phyloP scores from a whole-genome alignment of 2,888 invertebrate species.

The Lochmaea crataegi region DNA sequence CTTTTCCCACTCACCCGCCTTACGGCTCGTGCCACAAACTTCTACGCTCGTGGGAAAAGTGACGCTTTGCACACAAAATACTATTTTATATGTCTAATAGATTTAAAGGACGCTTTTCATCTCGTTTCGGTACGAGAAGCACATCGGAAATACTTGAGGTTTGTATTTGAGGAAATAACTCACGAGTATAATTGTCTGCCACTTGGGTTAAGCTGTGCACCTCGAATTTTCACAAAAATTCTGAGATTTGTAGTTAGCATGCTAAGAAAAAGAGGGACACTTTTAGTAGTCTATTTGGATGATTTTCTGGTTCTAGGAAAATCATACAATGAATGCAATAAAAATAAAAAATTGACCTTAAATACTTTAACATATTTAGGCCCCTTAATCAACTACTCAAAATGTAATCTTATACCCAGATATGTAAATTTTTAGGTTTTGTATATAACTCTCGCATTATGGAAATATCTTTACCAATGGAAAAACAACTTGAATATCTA shows the following conservation, averaged over 20 bases:
- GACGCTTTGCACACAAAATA: too few relatives aligned
- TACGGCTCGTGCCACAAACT: too few relatives aligned
- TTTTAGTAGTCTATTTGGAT: constrained; percentile 44
- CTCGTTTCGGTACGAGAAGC: constrained; percentile 43
- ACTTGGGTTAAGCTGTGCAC: constrained; percentile 46
- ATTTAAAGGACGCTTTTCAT: constrained; percentile 47
- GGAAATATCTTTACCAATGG: background rate
- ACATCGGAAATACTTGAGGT: constrained; percentile 47
- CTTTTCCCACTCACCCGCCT: too few relatives aligned
- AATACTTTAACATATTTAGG: constrained; percentile 29
- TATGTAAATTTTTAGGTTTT: background rate
- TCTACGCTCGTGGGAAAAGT: too few relatives aligned
- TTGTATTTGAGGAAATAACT: constrained; percentile 41
- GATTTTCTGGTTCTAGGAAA: constrained; percentile 40
- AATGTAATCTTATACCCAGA: constrained; percentile 30
- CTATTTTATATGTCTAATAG: constrained; percentile 34
- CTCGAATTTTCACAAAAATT: constrained; percentile 52
- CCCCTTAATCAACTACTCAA: constrained; percentile 31
- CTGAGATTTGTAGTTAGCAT: constrained; percentile 45
- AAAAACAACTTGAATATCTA: background rate
- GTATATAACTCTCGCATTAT: background rate
- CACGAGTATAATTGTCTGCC: constrained; percentile 51
- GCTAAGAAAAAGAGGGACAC: constrained; percentile 38
- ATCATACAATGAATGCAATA: constrained; percentile 30
- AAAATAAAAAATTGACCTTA: constrained; percentile 14